Conservation (phyloP, 2,888 invertebrate genomes). For the Malthinus flaveolus region DNA sequence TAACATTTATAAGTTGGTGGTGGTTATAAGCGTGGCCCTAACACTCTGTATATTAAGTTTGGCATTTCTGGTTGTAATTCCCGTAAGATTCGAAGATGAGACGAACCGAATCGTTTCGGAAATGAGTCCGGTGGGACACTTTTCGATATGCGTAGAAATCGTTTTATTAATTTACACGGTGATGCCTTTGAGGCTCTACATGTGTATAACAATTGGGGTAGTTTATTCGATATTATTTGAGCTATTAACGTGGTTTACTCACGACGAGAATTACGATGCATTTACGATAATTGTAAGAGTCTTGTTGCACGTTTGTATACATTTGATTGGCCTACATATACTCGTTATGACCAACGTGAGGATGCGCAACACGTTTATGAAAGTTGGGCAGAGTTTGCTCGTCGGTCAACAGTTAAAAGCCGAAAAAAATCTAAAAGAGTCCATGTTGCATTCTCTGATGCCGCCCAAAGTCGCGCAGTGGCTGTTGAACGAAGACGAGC, state of each 20-base stretch:
- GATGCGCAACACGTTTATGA: conserved; percentile 95
- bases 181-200: conserved; percentile 87
- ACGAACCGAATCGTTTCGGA: conserved; percentile 47
- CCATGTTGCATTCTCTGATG: conserved; percentile 98
- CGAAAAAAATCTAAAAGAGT: conserved; percentile 93
- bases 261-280: conserved; percentile 36
- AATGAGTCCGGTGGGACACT: conserved; percentile 79
- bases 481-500: conserved; percentile 75
- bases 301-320: conserved; percentile 85
- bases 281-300: conserved; percentile 68
- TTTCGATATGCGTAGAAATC: conserved; percentile 83
- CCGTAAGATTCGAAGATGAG: conserved; percentile 39
- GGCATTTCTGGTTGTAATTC: conserved; percentile 63
- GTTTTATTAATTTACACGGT: conserved; percentile 91
- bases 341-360: conserved; percentile 90
- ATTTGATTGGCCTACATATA: conserved; percentile 91
- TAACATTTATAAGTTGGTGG: conserved; percentile 66
- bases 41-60: conserved; percentile 73
- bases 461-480: conserved; percentile 90
- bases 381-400: conserved; percentile 90
- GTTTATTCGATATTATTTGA: conserved; percentile 87
- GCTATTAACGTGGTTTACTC: conserved; percentile 61
- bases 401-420: conserved; percentile 88
- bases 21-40: conserved; percentile 73
- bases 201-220: conserved; percentile 77